Percentiles rank a stretch among this genome's conserved stretches.
These are phyloP conservation scores for western clawed frog (Xenopus tropicalis) DNA, from an alignment of 2,113 vertebrate species.

Conservation along the genomic window DNA sequence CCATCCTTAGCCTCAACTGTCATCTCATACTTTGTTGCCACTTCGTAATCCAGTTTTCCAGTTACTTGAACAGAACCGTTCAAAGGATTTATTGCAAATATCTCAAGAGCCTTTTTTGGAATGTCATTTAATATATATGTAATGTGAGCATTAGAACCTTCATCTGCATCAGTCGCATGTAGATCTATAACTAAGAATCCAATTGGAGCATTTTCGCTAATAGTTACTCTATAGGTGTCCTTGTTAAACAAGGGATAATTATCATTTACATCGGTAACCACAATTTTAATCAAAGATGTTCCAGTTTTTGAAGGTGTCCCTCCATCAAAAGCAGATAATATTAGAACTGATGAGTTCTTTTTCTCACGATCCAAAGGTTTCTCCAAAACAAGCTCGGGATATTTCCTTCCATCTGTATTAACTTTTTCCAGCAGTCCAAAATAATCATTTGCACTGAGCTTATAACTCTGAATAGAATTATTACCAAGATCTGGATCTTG, in stretches of 20 bases:
- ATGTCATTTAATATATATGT: constrained; percentile 67
- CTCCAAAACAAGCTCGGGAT: constrained; percentile 49
- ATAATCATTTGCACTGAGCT: constrained; percentile 40
- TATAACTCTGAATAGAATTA: constrained; percentile 47
- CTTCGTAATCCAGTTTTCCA: constrained; percentile 67
- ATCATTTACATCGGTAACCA: constrained; percentile 56
- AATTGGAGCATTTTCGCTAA: constrained; percentile 25
- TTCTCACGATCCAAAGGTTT: constrained; percentile 48
- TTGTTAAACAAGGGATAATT: constrained; percentile 34
- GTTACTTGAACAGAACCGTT: constrained; percentile 62
- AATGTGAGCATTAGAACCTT: constrained; percentile 65
- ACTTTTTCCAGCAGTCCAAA: constrained; percentile 42
- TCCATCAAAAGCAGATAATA: constrained; percentile 43
- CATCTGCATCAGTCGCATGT: constrained; percentile 68
- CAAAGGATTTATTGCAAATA: constrained; percentile 60
- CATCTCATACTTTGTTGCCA: constrained; percentile 59
- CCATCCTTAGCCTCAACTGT: constrained; percentile 67
- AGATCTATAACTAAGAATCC: constrained; percentile 43
- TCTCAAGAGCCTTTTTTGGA: constrained; percentile 52
- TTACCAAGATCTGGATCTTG: constrained; percentile 48
- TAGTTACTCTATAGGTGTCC: constrained; percentile 19
- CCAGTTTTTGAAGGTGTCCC: constrained; percentile 46
- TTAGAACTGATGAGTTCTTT: constrained; percentile 12
- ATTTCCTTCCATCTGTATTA: constrained; percentile 47
- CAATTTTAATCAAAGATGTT: constrained; percentile 46